Evolutionary conservation across 2,888 invertebrate genomes (phyloP), one percentile per base, ranked within the genome.

Genomic region (Agriotes lineatus): DNA sequence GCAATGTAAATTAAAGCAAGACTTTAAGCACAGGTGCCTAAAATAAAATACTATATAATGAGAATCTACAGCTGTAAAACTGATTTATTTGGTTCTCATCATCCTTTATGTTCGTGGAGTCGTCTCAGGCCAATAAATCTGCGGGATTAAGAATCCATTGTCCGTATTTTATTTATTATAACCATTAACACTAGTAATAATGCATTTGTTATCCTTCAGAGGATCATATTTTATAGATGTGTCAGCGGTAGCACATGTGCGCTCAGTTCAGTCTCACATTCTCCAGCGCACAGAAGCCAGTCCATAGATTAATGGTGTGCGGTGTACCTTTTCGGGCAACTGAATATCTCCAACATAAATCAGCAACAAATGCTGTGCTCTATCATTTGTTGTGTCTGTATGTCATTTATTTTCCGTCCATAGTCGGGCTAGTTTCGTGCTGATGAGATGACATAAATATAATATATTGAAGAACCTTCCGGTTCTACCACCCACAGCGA

Each of bases 111-210:
- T 77, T 68, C 56, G 67, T 67, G 37, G 62, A 63, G 39, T 59
- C 50, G 67, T 66, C 72, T 69, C 70, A 70, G 67, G 79, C 79
- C 79, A 79, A 84, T 84, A 84, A 84, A 83, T 84, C 82, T 80
- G 77, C 74, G 74, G 82, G 83, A 83, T 83, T 84, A 84, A 82
- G 83, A 83, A 83, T 81, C 83, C 82, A 83, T 84, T 84, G 84
- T 84, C 82, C 82, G 80, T 77, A 79, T 81, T 82, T 83, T 84
- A 84, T 84, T 84, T 84, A 84, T 84, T 82, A 82, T 81, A 82
- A 83, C 83, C 83, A 83, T 84, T 84, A 83, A 83, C 84, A 84
- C 82, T 82, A 82, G 83, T 83, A 83, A 84, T 84, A 84, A 84
- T 84, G 84, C 84, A 83, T 84, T 84, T 83, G 84, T 84, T 84